A percentile compares a stretch with the other conserved stretches of the same genome.
Evolutionary conservation across 2,888 invertebrate genomes (phyloP).

Genomic region (Lissonota sp.): DNA sequence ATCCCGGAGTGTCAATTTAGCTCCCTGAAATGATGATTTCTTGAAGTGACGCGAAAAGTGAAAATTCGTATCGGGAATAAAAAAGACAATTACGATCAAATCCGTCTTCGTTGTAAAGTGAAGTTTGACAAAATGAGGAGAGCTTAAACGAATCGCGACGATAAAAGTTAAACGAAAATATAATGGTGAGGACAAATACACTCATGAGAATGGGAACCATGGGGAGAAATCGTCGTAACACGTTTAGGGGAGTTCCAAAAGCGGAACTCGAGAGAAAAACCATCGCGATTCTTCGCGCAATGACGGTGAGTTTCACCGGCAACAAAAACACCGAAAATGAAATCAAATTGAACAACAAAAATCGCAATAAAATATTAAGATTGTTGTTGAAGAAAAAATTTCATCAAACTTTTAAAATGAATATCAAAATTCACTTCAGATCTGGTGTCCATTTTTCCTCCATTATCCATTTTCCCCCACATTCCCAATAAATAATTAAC

Average conservation of each 20-base stretch:
- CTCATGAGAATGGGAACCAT: conserved; percentile 83
- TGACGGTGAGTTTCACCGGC: conserved; percentile 89
- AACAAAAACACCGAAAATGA: not conserved
- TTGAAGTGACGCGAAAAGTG: not conserved
- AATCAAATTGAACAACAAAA: not conserved
- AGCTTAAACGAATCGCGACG: conserved; percentile 13
- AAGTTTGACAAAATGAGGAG: conserved; percentile 26
- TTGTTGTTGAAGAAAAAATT: not conserved
- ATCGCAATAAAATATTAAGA: not conserved
- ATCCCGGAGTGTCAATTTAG: not conserved
- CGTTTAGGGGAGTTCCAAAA: conserved; percentile 92
- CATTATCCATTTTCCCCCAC: too few relatives aligned
- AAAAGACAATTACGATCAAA: too few relatives aligned
- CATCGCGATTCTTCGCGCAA: conserved; percentile 90
- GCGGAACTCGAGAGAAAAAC: conserved; percentile 90
- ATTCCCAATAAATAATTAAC: too few relatives aligned
- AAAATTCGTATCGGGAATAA: not conserved
- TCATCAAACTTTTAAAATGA: not conserved
- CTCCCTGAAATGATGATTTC: not conserved
- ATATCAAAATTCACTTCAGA: too few relatives aligned
- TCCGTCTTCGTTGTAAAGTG: not conserved
- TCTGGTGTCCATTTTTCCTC: too few relatives aligned
- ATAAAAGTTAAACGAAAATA: conserved; percentile 30
- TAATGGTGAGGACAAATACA: conserved; percentile 77
- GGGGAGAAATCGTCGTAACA: conserved; percentile 85